A percentile compares a stretch with the other conserved stretches of the same genome.
phyloP scores from a whole-genome alignment of 2,113 vertebrate genomes.

The Limnothrissa miodon region DNA sequence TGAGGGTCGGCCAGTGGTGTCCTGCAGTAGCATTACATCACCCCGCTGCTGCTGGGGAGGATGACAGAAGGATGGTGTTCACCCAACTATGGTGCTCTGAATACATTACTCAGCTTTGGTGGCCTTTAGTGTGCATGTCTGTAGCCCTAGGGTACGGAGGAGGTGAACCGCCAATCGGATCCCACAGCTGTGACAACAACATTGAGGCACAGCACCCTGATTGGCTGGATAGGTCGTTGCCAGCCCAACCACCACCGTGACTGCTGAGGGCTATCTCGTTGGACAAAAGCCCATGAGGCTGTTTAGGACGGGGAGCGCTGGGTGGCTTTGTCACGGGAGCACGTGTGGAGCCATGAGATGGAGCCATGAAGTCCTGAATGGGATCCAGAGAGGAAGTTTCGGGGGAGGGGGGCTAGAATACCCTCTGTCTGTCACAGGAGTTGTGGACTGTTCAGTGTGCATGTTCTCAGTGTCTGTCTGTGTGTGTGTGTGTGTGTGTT shows the following conservation, averaged over 20 bases:
- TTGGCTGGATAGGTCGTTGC: neutral
- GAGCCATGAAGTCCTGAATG: neutral
- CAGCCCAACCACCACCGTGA: too few relatives aligned
- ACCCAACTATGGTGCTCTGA: neutral
- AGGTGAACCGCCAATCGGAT: neutral
- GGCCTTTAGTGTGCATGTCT: neutral
- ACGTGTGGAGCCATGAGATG: neutral
- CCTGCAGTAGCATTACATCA: neutral
- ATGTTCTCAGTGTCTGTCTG: neutral
- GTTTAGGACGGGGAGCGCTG: neutral
- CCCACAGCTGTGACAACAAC: neutral
- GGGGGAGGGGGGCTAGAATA: neutral
- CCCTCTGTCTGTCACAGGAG: neutral
- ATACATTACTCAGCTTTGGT: neutral
- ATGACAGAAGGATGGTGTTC: neutral
- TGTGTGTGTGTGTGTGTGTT: neutral
- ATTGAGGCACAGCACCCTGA: neutral
- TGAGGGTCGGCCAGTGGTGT: neutral
- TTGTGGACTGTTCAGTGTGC: neutral
- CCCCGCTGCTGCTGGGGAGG: neutral
- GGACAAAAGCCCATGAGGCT: neutral
- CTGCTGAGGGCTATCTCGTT: neutral
- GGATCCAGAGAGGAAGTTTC: neutral
- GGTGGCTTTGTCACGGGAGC: neutral
- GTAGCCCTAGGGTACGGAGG: neutral